Conservation (phyloP, 2,888 invertebrate species). For the Synergus gifuensis region DNA sequence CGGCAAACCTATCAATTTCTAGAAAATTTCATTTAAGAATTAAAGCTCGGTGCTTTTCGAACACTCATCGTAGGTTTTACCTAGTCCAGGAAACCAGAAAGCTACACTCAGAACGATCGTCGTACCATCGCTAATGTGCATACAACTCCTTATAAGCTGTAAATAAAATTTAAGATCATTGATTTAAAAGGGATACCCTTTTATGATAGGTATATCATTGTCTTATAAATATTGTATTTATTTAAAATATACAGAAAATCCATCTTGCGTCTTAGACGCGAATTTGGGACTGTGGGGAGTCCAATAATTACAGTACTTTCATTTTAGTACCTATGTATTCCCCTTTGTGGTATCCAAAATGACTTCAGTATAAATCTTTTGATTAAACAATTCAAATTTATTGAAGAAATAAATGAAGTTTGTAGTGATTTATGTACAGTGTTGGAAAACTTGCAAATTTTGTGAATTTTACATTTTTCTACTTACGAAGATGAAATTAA, state of each 20-base stretch:
- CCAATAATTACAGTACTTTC: background rate
- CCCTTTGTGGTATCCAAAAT: background rate
- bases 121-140: constrained; percentile 52
- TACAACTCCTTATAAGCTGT: constrained; percentile 57
- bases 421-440: no score
- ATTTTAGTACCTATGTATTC: background rate
- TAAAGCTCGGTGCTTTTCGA: constrained; percentile 54
- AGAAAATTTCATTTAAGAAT: constrained; percentile 69
- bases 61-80: constrained; percentile 64
- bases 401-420: no score
- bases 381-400: no score
- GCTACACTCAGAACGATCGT: constrained; percentile 55
- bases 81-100: constrained; percentile 55
- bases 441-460: no score
- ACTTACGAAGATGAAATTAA: no score
- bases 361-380: no score
- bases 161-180: constrained; percentile 61
- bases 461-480: no score
- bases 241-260: constrained; percentile 69
- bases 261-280: constrained; percentile 46
- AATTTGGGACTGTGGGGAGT: constrained; percentile 51
- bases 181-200: constrained; percentile 58
- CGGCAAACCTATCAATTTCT: constrained; percentile 99
- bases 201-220: constrained; percentile 65
- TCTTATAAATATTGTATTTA: constrained; percentile 71